phyloP scores from a whole-genome alignment of 2,797 vertebrate species.

The Galago senegalensis region DNA sequence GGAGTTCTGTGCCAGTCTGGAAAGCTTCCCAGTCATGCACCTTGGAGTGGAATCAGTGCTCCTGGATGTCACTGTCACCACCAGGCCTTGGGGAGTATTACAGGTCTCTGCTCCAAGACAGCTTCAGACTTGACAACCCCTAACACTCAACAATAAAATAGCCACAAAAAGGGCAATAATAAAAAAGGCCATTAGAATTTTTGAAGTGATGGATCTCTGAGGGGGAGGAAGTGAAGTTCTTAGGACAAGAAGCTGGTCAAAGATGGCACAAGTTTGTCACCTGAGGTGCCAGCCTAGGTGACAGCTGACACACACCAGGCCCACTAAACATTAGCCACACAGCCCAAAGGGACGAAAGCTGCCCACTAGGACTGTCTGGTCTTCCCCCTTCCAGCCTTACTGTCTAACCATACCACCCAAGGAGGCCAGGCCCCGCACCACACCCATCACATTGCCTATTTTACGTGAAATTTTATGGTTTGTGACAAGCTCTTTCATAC shows the following conservation, averaged over 20 bases:
- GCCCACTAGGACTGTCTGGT: fast-evolving
- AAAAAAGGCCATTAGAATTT: not conserved
- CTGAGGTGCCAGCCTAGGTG: too few species aligned
- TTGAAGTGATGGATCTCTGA: not conserved
- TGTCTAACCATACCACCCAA: fast-evolving
- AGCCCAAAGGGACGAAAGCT: not conserved
- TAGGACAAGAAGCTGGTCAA: not conserved
- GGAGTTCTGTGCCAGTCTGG: not conserved
- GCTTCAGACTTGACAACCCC: not conserved
- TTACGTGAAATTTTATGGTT: not conserved
- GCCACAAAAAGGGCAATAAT: not conserved
- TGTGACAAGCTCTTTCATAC: not conserved
- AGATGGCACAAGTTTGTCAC: not conserved
- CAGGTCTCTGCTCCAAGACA: not conserved
- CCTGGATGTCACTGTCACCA: fast-evolving
- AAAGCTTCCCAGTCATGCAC: not conserved
- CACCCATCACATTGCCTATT: fast-evolving
- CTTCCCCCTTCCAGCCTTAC: not conserved
- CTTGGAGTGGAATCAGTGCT: too few species aligned
- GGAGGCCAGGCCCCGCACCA: not conserved
- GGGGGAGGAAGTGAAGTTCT: not conserved
- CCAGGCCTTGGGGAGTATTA: fast-evolving
- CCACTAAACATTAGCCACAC: not conserved
- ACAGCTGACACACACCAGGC: not conserved
- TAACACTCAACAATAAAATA: not conserved